Base-by-base conservation (phyloP, 2,888 invertebrate genomes). In the Syritta pipiens region DNA sequence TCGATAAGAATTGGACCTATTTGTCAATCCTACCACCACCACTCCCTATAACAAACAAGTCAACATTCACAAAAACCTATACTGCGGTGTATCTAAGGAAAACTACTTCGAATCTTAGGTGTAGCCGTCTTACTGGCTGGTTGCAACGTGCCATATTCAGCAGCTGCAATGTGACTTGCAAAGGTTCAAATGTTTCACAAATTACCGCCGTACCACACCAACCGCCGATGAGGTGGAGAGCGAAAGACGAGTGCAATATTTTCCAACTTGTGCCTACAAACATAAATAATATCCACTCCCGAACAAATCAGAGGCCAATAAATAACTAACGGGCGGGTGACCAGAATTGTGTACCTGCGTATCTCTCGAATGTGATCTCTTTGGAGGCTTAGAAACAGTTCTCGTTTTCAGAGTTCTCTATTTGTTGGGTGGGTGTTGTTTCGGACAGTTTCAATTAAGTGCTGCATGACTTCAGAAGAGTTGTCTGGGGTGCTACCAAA, bases 241-340 rank as follows among this genome's bases (percentile, higher is more conserved):
- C n/a, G n/a, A n/a, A n/a, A n/a, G n/a, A n/a, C n/a, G n/a, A n/a
- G n/a, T n/a, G n/a, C n/a, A 35, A 20, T 3, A 48, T 17, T 9
- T 22, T 46, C 12, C 6, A 22, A 46, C 26, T 49, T 46, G 19
- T 46, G 20, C 14, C 62, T 62, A 30, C 37, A 46, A 53, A 51
- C 71, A 65, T 79, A 72, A 72, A 62, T 72, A 67, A 79, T 67
- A 57, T 48, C 67, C 30, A 57, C 30, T 10, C 35, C 1, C 49
- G 19, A 22, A 79, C 67, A 35, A 72, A 72, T 67, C 65, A 5
- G 67, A 53, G 79, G 72, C 74, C 62, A 74, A 68, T 79, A 79
- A 79, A 68, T 79, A 68, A 74, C 20, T 60, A 6, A 3, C 7
- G 65, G 44, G 63, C 49, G 57, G 10, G 57, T 63, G 51, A 69